Evolutionary conservation across 92 coral and sea anemone genomes (phyloP).

Genomic region (Porites rus): DNA sequence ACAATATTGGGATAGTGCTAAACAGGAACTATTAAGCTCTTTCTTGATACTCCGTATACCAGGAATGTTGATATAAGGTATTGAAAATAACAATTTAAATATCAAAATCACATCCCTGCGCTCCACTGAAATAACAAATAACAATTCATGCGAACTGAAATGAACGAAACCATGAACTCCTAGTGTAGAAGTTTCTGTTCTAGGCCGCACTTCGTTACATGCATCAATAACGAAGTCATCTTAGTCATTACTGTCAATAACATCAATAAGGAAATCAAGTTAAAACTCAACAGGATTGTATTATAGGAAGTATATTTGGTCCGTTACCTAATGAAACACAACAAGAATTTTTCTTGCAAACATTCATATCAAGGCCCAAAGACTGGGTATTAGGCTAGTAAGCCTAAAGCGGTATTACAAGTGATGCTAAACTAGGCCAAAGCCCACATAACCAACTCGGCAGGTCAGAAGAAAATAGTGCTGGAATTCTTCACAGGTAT

Average conservation of each 20-base stretch:
- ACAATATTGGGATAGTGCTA: conserved; percentile 23
- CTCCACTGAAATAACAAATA: conserved; percentile 23
- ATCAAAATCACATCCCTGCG: conserved; percentile 11
- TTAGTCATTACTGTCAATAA: conserved; percentile 21
- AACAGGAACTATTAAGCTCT: conserved; percentile 29
- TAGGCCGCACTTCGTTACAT: conserved; percentile 3
- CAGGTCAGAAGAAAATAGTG: conserved; percentile 32
- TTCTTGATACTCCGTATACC: conserved; percentile 11
- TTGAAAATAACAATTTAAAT: conserved; percentile 4
- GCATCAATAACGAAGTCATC: conserved; percentile 17
- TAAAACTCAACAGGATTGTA: conserved; percentile 33
- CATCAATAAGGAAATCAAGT: conserved; percentile 26
- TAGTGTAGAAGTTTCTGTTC: conserved; percentile 15
- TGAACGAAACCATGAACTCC: conserved; percentile 6
- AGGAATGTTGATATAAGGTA: conserved; percentile 17
- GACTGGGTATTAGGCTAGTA: conserved; percentile 11
- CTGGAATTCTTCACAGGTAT: conserved; percentile 46
- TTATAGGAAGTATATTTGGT: conserved; percentile 14
- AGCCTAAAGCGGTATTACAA: conserved; percentile 18
- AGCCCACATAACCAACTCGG: conserved; percentile 41
- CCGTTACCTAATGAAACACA: conserved; percentile 23
- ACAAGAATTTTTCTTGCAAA: conserved; percentile 16
- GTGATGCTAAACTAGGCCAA: conserved; percentile 56
- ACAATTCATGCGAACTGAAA: conserved; percentile 15
- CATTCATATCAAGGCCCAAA: conserved; percentile 2